Evolutionary conservation across 2,888 invertebrate species (phyloP).

Genomic region (Scaptomyza reducta): DNA sequence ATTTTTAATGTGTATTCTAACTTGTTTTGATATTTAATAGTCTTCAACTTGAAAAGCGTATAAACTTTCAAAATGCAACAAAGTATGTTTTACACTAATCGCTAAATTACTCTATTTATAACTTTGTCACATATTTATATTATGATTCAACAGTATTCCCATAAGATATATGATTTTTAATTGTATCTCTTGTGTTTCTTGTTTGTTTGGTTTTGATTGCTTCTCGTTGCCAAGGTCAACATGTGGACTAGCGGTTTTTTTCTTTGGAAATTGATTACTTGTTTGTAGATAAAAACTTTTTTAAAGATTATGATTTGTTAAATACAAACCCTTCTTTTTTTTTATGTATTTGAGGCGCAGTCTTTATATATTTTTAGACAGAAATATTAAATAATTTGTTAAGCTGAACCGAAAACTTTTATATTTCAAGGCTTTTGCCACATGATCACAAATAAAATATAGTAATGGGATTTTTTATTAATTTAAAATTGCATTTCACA

Average conservation of each 20-base stretch:
- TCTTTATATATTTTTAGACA: neutral
- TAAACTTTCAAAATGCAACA: neutral
- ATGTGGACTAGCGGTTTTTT: constrained; percentile 36
- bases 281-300: neutral
- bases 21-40: constrained; percentile 7
- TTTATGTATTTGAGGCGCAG: neutral
- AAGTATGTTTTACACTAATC: neutral
- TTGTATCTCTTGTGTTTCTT: constrained; percentile 46
- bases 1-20: neutral
- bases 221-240: constrained; percentile 57
- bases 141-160: neutral
- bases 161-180: neutral
- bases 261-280: constrained; percentile 24
- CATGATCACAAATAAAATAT: neutral
- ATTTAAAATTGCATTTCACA: neutral
- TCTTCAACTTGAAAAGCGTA: constrained; percentile 15
- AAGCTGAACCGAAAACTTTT: neutral
- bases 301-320: neutral
- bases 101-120: neutral
- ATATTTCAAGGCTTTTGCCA: neutral
- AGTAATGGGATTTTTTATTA: neutral
- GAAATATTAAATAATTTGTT: neutral
- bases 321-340: neutral
- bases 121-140: neutral
- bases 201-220: constrained; percentile 37